Evolutionary conservation across 1,140 invertebrate species (phyloP).

Genomic region (Lasaia peninsularis): DNA sequence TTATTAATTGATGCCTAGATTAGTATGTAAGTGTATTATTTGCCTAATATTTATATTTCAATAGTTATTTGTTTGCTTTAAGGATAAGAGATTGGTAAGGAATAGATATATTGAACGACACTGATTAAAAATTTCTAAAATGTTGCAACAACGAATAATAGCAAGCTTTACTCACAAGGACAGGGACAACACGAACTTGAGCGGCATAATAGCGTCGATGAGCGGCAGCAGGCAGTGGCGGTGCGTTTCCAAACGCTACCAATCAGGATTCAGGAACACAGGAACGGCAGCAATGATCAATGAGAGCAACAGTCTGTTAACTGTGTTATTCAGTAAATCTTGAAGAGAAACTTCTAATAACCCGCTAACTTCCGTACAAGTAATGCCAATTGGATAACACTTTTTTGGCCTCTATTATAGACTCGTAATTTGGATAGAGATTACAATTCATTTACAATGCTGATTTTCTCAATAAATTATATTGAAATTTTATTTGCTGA

Average conservation of each 20-base stretch:
- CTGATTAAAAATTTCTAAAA: constrained; percentile 2
- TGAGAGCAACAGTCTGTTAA: not conserved
- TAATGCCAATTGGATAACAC: no score
- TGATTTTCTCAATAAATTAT: no score
- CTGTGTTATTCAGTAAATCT: no score
- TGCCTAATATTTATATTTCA: not conserved
- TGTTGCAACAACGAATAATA: constrained; percentile 13
- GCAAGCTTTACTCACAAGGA: constrained; percentile 5
- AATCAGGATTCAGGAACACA: not conserved
- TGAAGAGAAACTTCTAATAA: no score
- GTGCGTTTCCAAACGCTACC: constrained; percentile 11
- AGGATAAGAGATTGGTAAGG: constrained; percentile 6
- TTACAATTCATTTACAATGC: no score
- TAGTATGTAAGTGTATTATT: constrained; percentile 6
- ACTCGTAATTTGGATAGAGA: no score
- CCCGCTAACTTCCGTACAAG: no score
- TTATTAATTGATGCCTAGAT: not conserved
- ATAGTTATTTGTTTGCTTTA: not conserved
- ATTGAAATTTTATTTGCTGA: no score
- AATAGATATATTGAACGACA: not conserved
- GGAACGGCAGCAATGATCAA: not conserved
- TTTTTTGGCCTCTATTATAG: no score
- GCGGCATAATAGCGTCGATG: not conserved
- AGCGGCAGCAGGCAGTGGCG: not conserved
- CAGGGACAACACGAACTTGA: constrained; percentile 3